Base-by-base conservation (phyloP, 2,113 vertebrate species). In the Halcyon malimbica region DNA sequence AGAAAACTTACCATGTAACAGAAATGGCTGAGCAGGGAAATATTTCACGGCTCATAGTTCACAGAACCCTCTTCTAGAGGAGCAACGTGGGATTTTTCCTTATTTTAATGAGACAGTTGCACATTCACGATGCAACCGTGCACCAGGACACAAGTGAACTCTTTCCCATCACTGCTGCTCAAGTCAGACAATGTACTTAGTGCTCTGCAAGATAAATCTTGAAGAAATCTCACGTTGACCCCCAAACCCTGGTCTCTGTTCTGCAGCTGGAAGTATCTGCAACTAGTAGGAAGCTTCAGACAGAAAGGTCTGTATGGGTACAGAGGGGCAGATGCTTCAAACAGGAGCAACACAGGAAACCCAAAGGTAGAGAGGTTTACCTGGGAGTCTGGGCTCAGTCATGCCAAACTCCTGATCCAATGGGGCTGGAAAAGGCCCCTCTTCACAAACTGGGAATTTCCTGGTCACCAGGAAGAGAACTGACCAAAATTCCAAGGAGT, bases 261-360 rank as follows among this genome's bases (percentile, higher is more conserved):
- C 37, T 67, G 41, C 60, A 31, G 33, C 0, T 50, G 53, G 39
- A 64, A 0, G 0, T 23, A 48, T 39, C 56, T 73, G 12, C 48
- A 60, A 6, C 23, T 56, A 18, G 12, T 6, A 31, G 1, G 24
- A 33, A 35, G 13, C 16, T 51, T 39, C 11, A 48, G 37, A 21
- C 24, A 17, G 33, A 51, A 62, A 65, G 0, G 4, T 9, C 6
- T 35, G 50, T 5, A 0, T 3, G 25, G 42, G 26, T 42, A 20
- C 4, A 11, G 35, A 20, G 25, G 13, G 29, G 5, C 31, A 23
- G 48, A 29, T 62, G 50, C 53, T 54, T 46, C 35, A 16, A 51
- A 29, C 3, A 37, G 57, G 29, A 68, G 18, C 62, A 83, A 37
- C 1, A 0, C 7, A 12, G 19, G 59, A 41, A 62, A 31, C 20